These are phyloP conservation scores for Sebastes umbrosus DNA, from an alignment of 2,797 vertebrate species.

Conservation along the genomic window DNA sequence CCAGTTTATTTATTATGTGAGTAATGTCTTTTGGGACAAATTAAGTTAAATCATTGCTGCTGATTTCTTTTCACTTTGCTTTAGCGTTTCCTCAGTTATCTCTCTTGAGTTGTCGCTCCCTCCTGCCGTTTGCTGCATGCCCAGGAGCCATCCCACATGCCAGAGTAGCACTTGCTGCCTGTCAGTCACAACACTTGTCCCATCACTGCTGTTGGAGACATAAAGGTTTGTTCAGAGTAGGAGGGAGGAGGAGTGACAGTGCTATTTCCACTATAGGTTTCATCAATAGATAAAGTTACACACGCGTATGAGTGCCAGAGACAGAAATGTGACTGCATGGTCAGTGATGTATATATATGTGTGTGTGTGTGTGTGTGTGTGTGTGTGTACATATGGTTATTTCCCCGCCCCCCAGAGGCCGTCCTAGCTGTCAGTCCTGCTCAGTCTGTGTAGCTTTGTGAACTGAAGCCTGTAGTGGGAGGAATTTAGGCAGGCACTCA, in stretches of 20 bases:
- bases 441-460: constrained; percentile 73
- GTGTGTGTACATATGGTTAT: constrained; percentile 29
- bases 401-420: constrained; percentile 57
- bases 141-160: constrained; percentile 63
- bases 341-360: constrained; percentile 7
- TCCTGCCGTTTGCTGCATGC: constrained; percentile 34
- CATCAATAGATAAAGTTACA: constrained; percentile 63
- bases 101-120: constrained; percentile 30
- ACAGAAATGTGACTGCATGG: constrained; percentile 44
- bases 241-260: constrained; percentile 38
- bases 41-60: neutral
- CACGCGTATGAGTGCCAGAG: constrained; percentile 24
- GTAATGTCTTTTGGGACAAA: neutral
- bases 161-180: constrained; percentile 78
- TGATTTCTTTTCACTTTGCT: neutral
- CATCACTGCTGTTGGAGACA: constrained; percentile 62
- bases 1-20: neutral
- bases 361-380: constrained; percentile 25
- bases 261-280: constrained; percentile 50
- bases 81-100: neutral
- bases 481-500: constrained; percentile 76
- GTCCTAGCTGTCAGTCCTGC: constrained; percentile 73
- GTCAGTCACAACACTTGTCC: constrained; percentile 79
- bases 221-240: constrained; percentile 46
- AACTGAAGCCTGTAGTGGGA: constrained; percentile 75